Percentiles rank a stretch among this genome's conserved stretches.
These are phyloP conservation scores for Drosophila sp. DNA, from an alignment of 1,140 invertebrate genomes.

Conservation along the genomic window DNA sequence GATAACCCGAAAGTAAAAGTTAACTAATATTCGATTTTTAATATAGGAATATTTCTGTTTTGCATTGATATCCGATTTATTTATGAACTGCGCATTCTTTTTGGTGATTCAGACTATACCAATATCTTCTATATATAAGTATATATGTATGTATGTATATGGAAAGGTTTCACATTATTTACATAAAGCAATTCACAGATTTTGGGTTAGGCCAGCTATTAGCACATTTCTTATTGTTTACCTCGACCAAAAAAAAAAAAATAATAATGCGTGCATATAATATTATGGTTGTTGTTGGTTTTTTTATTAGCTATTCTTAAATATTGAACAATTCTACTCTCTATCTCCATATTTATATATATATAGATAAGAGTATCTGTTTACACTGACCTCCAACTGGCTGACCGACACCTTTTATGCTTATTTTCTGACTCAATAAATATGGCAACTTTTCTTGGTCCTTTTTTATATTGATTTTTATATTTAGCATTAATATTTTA, in stretches of 20 bases:
- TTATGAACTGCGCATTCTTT: conserved; percentile 41
- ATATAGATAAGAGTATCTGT: conserved; percentile 2
- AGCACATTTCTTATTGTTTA: conserved; percentile 43
- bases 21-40: too few species aligned
- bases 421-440: background rate
- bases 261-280: too few species aligned
- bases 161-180: conserved; percentile 46
- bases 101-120: conserved; percentile 28
- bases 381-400: background rate
- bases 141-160: conserved; percentile 1
- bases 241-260: background rate
- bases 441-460: conserved; percentile 6
- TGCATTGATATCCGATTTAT: conserved; percentile 4
- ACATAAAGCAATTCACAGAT: conserved; percentile 45
- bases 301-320: conserved; percentile 17
- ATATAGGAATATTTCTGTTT: conserved; percentile 22
- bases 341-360: background rate
- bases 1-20: too few species aligned
- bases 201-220: conserved; percentile 41
- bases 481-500: conserved; percentile 16
- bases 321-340: conserved; percentile 10
- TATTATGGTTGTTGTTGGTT: conserved; percentile 27
- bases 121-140: background rate
- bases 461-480: conserved; percentile 15
- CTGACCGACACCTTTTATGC: conserved; percentile 29